These are phyloP conservation scores for Tapirus indicus DNA, from an alignment of 2,797 vertebrate species.

Conservation along the genomic window DNA sequence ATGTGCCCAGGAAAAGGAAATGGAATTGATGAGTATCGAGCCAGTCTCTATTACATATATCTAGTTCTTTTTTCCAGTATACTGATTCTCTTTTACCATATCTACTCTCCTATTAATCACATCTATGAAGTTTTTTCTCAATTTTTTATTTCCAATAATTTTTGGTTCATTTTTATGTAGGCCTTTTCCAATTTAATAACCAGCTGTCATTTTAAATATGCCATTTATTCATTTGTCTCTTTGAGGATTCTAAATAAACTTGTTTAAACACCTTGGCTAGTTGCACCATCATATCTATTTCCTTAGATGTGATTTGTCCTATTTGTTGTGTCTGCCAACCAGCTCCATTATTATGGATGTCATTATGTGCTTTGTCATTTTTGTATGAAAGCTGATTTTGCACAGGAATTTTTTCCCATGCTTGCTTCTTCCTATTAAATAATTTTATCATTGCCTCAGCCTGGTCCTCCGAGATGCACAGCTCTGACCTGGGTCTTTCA, in stretches of 20 bases:
- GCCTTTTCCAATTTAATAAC: background rate
- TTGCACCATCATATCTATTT: slow-evolving; percentile 34
- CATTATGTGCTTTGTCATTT: background rate
- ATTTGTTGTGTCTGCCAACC: background rate
- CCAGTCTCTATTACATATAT: background rate
- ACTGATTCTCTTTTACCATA: background rate
- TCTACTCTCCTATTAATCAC: background rate
- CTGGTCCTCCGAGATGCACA: background rate
- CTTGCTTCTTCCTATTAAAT: background rate
- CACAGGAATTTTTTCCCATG: background rate
- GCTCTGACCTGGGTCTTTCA: background rate
- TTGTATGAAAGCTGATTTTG: background rate
- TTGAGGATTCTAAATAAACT: slow-evolving; percentile 2
- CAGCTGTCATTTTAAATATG: background rate
- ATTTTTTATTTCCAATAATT: slow-evolving; percentile 11
- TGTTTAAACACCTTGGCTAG: background rate
- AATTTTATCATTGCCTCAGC: background rate
- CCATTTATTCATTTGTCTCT: background rate
- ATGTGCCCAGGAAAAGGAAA: background rate
- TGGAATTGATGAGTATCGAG: background rate
- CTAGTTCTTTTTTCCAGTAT: background rate
- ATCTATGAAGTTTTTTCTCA: background rate
- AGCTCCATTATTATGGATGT: background rate
- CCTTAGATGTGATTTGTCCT: background rate
- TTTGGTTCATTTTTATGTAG: background rate